Percentiles rank a stretch among this genome's conserved stretches.
Conservation (phyloP, 2,797 vertebrate species). For the Setipinna tenuifilis region DNA sequence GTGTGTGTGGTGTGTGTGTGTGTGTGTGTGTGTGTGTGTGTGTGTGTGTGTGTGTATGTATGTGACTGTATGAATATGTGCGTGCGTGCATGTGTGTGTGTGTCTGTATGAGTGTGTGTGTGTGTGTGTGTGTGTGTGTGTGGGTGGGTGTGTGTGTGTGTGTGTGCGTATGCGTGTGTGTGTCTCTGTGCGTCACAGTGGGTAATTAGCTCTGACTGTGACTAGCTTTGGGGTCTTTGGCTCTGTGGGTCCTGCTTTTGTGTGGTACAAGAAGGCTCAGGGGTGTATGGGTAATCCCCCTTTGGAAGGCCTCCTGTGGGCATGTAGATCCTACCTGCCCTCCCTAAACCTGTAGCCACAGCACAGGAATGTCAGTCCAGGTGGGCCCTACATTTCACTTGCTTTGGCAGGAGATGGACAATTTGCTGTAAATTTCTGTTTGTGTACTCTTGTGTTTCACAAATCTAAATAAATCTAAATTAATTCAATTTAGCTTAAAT, state of each 20-base stretch:
- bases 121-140: not conserved
- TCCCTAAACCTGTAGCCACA: not conserved
- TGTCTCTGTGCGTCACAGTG: constrained; percentile 68
- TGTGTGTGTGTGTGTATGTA: not conserved
- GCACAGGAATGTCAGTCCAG: not conserved
- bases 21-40: not conserved
- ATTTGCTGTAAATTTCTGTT: not conserved
- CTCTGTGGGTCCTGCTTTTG: constrained; percentile 70
- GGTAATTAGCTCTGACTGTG: constrained; percentile 71
- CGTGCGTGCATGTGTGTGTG: not conserved
- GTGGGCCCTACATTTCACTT: not conserved
- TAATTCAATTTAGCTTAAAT: not conserved
- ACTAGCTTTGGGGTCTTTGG: constrained; percentile 46
- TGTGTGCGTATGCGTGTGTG: constrained; percentile 34
- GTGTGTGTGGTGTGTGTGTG: not conserved
- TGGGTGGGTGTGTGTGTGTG: not conserved
- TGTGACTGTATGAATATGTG: not conserved
- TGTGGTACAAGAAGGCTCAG: constrained; percentile 71
- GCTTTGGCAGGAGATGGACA: not conserved
- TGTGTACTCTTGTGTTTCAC: not conserved
- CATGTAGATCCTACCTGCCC: constrained; percentile 20
- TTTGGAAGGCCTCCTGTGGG: constrained; percentile 60
- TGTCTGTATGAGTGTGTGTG: constrained; percentile 61
- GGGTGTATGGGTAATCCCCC: constrained; percentile 75
- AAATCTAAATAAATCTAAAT: not conserved